Conservation (phyloP, 2,113 vertebrate genomes). For the Clarias macrocephalus region DNA sequence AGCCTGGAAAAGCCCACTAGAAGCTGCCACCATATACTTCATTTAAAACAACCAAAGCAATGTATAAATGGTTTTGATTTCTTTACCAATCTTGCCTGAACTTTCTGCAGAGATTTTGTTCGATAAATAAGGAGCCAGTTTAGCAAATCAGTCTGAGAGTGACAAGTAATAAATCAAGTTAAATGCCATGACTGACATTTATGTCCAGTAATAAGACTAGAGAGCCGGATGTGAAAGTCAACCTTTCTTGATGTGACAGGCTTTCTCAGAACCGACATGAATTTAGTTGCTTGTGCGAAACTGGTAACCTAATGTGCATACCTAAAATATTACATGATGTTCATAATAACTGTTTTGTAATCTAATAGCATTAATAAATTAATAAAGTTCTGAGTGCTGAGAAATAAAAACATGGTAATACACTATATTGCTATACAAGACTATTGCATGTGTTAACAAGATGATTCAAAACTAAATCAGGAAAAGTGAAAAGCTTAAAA, state of each 20-base stretch:
- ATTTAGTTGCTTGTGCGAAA: background rate
- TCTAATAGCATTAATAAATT: background rate
- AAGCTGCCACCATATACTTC: background rate
- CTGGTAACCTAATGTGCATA: background rate
- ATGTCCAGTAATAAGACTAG: background rate
- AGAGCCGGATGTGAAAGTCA: background rate
- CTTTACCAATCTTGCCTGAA: background rate
- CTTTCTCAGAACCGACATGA: background rate
- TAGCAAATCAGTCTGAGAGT: background rate
- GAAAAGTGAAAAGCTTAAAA: too few relatives aligned
- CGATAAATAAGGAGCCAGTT: background rate
- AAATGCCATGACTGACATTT: background rate
- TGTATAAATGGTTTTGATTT: background rate
- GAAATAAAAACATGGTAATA: too few relatives aligned
- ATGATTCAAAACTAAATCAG: too few relatives aligned
- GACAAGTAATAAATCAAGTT: background rate
- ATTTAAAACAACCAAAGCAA: background rate
- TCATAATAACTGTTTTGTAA: background rate
- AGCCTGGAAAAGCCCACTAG: background rate
- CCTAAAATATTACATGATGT: background rate
- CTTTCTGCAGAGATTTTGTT: background rate
- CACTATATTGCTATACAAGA: background rate
- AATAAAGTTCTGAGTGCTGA: background rate
- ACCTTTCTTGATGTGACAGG: background rate
- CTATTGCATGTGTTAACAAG: too few relatives aligned